phyloP scores from a whole-genome alignment of 1,140 invertebrate species.

The Gonioctena quinquepunctata region DNA sequence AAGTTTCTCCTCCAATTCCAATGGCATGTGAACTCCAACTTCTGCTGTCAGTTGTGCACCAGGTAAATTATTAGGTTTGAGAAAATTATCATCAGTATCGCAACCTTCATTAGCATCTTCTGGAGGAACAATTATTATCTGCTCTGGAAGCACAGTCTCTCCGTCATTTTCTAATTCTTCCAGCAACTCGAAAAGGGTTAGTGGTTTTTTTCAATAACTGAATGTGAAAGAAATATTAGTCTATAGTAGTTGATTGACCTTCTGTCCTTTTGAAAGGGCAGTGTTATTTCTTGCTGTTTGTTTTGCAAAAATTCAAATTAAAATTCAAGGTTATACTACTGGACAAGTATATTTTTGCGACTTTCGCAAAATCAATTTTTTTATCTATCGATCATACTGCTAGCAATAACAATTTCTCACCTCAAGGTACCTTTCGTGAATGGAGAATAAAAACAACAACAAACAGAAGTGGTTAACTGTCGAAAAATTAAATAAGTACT shows the following conservation, averaged over 20 bases:
- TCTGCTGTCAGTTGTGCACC: constrained; percentile 13
- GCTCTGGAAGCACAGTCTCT: constrained; percentile 2
- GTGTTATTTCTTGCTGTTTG: no score
- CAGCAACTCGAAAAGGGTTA: constrained; percentile 22
- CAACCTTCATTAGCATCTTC: constrained; percentile 7
- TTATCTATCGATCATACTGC: no score
- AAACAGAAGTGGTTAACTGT: no score
- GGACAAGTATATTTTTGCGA: no score
- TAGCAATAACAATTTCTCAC: no score
- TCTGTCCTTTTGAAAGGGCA: constrained; percentile 23
- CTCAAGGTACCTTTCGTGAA: no score
- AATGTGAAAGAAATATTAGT: constrained; percentile 7
- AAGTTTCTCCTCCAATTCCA: no score
- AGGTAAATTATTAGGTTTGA: constrained; percentile 18
- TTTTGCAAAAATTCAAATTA: no score
- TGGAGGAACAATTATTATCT: constrained; percentile 23
- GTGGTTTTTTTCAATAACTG: constrained; percentile 20
- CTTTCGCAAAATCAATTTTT: no score
- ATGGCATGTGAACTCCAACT: constrained; percentile 3
- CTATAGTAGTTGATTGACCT: constrained; percentile 1
- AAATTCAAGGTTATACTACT: no score
- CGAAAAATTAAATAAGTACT: no score
- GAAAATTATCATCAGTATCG: constrained; percentile 25
- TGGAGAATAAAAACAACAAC: no score
- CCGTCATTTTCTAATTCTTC: constrained; percentile 18